Evolutionary conservation across 2,888 invertebrate genomes (phyloP), one percentile per base, ranked within the genome.

Genomic region (Dynastes grantii): DNA sequence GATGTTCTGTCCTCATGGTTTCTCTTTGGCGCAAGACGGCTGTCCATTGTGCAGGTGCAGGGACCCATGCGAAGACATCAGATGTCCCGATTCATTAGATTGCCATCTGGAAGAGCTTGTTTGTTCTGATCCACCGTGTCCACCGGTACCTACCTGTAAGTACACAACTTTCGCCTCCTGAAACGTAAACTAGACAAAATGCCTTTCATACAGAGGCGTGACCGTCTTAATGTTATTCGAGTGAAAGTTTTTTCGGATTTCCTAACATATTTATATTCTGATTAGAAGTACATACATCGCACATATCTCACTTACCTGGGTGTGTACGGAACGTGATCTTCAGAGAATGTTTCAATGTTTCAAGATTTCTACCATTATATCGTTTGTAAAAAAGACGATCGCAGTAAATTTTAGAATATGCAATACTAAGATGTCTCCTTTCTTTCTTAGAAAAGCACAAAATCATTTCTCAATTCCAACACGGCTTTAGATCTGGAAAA

Each of bases 1-100:
- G 61, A 96, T 96, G 96, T 92, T 96, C 81, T 96, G 96, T 84
- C 94, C 96, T 0, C 92, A 95, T 78, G 96, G 96, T 53, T 96
- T 96, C 87, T 93, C 95, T 81, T 91, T 95, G 84, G 90, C 91
- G 61, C 83, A 89, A 16, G 91, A 91, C 2, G 96, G 96, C 4
- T 96, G 96, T 84, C 93, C 94, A 0, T 89, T 94, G 64, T 96
- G 96, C 88, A 93, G 93, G 85, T 96, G 96, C 85, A 90, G 95
- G 5, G 95, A 96, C 87, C 96, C 96, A 0, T 96, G 96, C 84
- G 91, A 93, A 22, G 92, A 92, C 0, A 88, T 96, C 75, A 92
- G 91, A 53, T 96, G 96, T 85, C 96, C 96, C 0, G 93, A 94
- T 58, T 92, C 93, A 0, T 91, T 95, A 80, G 91, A 93, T 4